Percentiles rank a stretch among this genome's conserved stretches.
Conservation (phyloP, 2,113 vertebrate genomes). For the Hippocampus comes region DNA sequence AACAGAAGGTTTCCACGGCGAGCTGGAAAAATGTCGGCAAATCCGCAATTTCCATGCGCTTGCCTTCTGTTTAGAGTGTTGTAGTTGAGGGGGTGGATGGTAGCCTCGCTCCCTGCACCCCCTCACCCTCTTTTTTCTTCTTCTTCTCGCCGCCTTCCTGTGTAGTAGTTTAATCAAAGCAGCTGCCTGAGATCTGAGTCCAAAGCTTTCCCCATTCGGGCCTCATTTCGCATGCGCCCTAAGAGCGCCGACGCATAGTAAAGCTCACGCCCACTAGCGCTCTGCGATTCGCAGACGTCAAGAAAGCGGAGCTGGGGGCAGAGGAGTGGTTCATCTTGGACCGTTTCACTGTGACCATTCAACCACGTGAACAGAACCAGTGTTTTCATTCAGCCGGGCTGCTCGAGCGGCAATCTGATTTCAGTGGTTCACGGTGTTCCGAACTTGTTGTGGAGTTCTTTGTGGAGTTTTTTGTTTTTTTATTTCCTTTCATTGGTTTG, state of each 20-base stretch:
- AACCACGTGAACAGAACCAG: conserved; percentile 36
- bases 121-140: not conserved
- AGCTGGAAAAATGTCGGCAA: conserved; percentile 3
- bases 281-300: conserved; percentile 31
- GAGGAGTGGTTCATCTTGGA: conserved; percentile 27
- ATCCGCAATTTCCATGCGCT: conserved; percentile 9
- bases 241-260: conserved; percentile 30
- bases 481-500: conserved; percentile 18
- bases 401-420: conserved; percentile 4
- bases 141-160: conserved; percentile 24
- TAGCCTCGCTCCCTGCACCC: conserved; percentile 13
- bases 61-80: conserved; percentile 16
- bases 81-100: conserved; percentile 23
- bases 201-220: conserved; percentile 63
- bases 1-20: conserved; percentile 7
- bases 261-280: conserved; percentile 54
- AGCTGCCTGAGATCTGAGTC: conserved; percentile 69
- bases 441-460: not conserved
- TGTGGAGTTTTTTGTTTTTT: conserved; percentile 7
- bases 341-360: conserved; percentile 15
- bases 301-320: conserved; percentile 34
- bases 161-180: conserved; percentile 61
- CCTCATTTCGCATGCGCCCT: conserved; percentile 71
- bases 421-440: conserved; percentile 10
- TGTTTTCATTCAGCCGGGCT: conserved; percentile 49